Evolutionary conservation across 2,113 vertebrate species (phyloP), one percentile per base, ranked within the genome.

Genomic region (Salvator merianae): DNA sequence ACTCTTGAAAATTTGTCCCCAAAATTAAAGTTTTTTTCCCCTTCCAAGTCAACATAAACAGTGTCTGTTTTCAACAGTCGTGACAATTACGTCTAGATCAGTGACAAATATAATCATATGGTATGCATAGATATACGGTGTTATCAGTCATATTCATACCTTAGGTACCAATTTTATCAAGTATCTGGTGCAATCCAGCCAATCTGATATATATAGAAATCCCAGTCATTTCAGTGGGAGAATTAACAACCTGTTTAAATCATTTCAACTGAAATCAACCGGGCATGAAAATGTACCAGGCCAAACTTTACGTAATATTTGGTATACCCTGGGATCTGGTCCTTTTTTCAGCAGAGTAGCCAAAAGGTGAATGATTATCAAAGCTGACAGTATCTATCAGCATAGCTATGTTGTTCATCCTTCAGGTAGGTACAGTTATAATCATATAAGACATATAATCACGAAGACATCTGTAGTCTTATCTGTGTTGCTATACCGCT

Each of bases 401-500:
- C 2, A 38, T 2, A 53, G 2, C 2, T 34, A 69, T 53, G 63
- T 38, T 77, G 43, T 5, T 34, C 40, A 20, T 82, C 4, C 16
- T 65, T 40, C 16, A 73, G 16, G 24, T 65, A 62, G 32, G 26
- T 50, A 20, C 10, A 26, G 6, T 59, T 8, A 74, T 20, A 65
- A 47, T 7, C 76, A 71, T 1, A 47, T 1, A 16, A 0, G n/a
- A 0, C 74, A 69, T 69, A 34, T 22, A 63, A 53, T n/a, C n/a
- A n/a, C n/a, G 28, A 88, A 87, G 80, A 22, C 40, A 79, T 16
- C n/a, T 47, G 20, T n/a, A 50, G 7, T 26, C 16, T 50, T 72
- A 40, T 85, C 73, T 0, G 63, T 0, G 50, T 77, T 43, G 3
- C 47, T 71, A n/a, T 13, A 40, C 47, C 22, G 68, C 6, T 66